Conservation (phyloP, 2,113 vertebrate species). For the Halcyon malimbica region DNA sequence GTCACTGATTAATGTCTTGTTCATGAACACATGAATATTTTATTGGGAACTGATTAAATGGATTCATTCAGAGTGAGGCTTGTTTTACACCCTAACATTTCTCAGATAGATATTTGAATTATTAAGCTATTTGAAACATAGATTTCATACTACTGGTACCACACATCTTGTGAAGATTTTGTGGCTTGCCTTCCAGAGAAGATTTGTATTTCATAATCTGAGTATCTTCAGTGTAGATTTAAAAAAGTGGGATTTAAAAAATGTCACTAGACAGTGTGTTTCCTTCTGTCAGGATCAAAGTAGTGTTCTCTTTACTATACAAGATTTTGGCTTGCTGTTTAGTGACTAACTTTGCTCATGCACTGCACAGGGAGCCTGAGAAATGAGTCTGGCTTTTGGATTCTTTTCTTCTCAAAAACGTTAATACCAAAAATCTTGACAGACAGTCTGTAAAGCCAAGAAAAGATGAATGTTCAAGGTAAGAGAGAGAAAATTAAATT, state of each 20-base stretch:
- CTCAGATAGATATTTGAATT: neutral
- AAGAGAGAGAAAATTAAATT: neutral
- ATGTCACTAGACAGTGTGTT: fast-evolving
- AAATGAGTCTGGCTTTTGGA: neutral
- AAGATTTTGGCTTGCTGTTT: neutral
- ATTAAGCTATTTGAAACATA: neutral
- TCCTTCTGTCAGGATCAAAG: neutral
- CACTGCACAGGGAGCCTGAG: neutral
- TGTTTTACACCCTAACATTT: neutral
- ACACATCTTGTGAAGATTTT: neutral
- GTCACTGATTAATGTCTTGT: neutral
- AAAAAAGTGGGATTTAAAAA: neutral
- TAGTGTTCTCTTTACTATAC: neutral
- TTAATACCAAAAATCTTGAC: neutral
- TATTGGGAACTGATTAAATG: neutral
- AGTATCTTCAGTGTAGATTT: neutral
- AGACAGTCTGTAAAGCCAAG: neutral
- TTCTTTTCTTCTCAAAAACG: neutral
- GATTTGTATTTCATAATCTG: neutral
- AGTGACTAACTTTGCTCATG: neutral
- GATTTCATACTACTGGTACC: neutral
- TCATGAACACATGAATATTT: neutral
- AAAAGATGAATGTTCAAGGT: neutral
- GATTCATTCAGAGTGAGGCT: neutral
- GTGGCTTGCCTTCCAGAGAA: neutral